Percentiles rank a stretch among this genome's conserved stretches.
Evolutionary conservation across 2,888 invertebrate species (phyloP).

Genomic region (Callimorpha dominula): DNA sequence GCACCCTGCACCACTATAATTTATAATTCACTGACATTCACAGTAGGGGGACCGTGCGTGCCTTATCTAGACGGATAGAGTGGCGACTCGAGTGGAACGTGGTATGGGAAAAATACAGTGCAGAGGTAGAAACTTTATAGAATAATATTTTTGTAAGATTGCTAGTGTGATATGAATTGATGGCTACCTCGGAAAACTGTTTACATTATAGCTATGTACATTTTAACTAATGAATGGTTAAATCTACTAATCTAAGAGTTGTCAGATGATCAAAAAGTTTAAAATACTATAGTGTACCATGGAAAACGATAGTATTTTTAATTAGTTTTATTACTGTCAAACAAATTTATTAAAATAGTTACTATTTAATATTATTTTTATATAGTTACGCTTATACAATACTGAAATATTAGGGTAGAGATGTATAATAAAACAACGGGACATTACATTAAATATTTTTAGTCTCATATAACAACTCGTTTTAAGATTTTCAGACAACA

Average conservation of each 20-base stretch:
- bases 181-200: not conserved
- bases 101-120: conserved; percentile 13
- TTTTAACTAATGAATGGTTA: not conserved
- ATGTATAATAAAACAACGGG: not conserved
- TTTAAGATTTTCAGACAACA: not conserved
- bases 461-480: too few species aligned
- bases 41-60: conserved; percentile 68
- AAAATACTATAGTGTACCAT: not conserved
- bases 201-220: too few species aligned
- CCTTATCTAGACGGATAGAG: conserved; percentile 61
- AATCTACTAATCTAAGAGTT: too few species aligned
- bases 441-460: not conserved
- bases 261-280: too few species aligned
- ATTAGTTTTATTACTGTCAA: not conserved
- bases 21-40: conserved; percentile 69
- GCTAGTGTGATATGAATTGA: not conserved
- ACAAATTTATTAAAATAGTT: too few species aligned
- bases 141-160: not conserved
- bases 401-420: not conserved
- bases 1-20: conserved; percentile 75
- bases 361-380: too few species aligned
- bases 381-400: not conserved
- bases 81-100: conserved; percentile 25
- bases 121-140: not conserved
- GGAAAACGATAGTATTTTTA: not conserved